A percentile compares a stretch with the other conserved stretches of the same genome.
phyloP scores from a whole-genome alignment of 1,140 invertebrate species.

The Brachionus sp. region DNA sequence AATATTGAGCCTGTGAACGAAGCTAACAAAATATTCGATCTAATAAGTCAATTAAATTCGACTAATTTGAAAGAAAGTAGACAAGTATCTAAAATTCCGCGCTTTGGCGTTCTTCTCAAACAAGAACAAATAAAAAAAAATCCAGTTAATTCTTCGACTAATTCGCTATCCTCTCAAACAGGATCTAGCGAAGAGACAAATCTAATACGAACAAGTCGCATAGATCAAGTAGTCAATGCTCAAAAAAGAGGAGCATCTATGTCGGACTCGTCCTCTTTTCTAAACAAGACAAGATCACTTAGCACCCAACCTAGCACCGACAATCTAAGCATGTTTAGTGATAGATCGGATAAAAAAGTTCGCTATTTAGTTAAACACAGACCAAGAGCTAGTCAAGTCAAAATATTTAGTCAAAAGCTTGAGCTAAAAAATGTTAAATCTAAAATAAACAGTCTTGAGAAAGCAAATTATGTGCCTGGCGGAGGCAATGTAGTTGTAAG shows the following conservation, averaged over 20 bases:
- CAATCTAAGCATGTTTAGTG: background rate
- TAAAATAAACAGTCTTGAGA: conserved; percentile 52
- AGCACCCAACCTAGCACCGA: background rate
- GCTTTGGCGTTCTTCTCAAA: background rate
- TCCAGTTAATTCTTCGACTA: background rate
- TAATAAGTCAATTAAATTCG: background rate
- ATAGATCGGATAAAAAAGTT: background rate
- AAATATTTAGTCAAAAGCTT: conserved; percentile 42
- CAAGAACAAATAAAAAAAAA: background rate
- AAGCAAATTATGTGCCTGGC: conserved; percentile 51
- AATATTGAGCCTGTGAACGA: background rate
- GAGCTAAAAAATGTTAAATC: conserved; percentile 46
- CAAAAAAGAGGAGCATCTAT: conserved; percentile 5
- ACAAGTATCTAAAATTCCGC: conserved; percentile 4
- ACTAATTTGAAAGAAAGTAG: background rate
- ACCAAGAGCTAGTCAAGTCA: background rate
- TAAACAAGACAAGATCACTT: background rate
- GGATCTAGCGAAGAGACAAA: background rate
- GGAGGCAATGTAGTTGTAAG: conserved; percentile 50
- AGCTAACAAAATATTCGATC: background rate
- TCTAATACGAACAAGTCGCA: background rate
- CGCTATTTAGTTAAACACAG: conserved; percentile 18
- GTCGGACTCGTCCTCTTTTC: background rate
- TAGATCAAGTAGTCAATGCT: background rate
- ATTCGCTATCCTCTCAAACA: background rate